Conservation (phyloP, 2,888 invertebrate genomes). For the Drosophila hamatofila region DNA sequence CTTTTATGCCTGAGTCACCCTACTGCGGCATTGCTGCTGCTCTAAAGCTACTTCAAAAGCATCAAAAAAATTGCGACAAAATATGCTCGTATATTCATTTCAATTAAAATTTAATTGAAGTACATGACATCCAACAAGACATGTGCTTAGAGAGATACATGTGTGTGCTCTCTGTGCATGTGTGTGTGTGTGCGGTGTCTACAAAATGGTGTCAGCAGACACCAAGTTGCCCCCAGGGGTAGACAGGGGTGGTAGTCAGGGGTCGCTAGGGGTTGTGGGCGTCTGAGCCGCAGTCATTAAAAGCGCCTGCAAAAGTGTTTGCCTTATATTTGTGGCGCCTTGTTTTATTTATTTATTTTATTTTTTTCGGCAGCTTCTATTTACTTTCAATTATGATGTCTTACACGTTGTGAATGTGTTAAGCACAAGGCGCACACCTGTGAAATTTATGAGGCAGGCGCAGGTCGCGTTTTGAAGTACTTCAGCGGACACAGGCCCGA, state of each 20-base stretch:
- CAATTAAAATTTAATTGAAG: slow-evolving; percentile 80
- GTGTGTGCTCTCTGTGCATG: slow-evolving; percentile 10
- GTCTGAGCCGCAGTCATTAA: slow-evolving; percentile 61
- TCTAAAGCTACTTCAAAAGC: slow-evolving; percentile 49
- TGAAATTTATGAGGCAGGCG: slow-evolving; percentile 31
- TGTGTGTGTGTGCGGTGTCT: slow-evolving; percentile 34
- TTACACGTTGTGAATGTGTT: slow-evolving; percentile 18
- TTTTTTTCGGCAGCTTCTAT: slow-evolving; percentile 32
- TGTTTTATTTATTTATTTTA: slow-evolving; percentile 6
- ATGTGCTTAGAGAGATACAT: slow-evolving; percentile 27
- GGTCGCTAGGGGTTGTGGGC: neutral
- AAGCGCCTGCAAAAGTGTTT: slow-evolving; percentile 46
- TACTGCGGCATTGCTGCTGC: slow-evolving; percentile 39
- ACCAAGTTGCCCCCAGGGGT: slow-evolving; percentile 38
- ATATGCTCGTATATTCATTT: slow-evolving; percentile 64
- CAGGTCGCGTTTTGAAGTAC: slow-evolving; percentile 27
- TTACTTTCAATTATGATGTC: slow-evolving; percentile 49
- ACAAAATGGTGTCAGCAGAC: slow-evolving; percentile 74
- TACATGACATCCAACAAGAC: slow-evolving; percentile 53
- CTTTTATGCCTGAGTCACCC: slow-evolving; percentile 7
- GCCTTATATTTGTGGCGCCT: slow-evolving; percentile 30
- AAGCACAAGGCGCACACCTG: slow-evolving; percentile 38
- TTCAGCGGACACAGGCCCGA: slow-evolving; percentile 8
- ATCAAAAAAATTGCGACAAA: slow-evolving; percentile 33
- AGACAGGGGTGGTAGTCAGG: neutral